These are phyloP conservation scores for Beris morrisii DNA, from an alignment of 2,888 invertebrate genomes.

Conservation along the genomic window DNA sequence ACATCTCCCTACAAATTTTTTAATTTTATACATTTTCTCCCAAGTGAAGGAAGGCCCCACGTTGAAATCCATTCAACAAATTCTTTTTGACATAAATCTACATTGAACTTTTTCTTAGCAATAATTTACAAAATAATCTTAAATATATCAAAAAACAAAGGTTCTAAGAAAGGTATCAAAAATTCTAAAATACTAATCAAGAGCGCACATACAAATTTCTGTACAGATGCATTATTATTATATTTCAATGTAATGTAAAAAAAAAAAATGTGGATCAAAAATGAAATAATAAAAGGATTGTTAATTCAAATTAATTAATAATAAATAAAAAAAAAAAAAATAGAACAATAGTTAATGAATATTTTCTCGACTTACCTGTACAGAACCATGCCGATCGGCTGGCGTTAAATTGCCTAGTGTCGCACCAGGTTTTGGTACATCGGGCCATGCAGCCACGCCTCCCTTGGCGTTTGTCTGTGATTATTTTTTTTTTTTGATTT, in stretches of 20 bases:
- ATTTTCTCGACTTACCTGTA: constrained; percentile 71
- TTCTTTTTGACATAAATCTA: too few relatives aligned
- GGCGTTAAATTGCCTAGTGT: constrained; percentile 85
- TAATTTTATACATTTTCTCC: too few relatives aligned
- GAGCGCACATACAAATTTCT: not conserved
- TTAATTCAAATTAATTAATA: not conserved
- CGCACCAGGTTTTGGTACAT: constrained; percentile 78
- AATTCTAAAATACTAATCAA: too few relatives aligned
- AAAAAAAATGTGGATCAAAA: constrained; percentile 4
- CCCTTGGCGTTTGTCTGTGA: constrained; percentile 64
- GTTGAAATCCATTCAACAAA: too few relatives aligned
- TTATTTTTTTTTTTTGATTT: constrained; percentile 16
- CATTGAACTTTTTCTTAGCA: too few relatives aligned
- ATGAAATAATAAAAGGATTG: constrained; percentile 22
- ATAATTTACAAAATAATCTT: too few relatives aligned
- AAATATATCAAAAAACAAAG: too few relatives aligned
- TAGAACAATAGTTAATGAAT: constrained; percentile 3
- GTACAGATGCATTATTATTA: not conserved
- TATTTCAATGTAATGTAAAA: not conserved
- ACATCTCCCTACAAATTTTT: too few relatives aligned
- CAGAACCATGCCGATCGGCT: constrained; percentile 95
- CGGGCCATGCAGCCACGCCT: constrained; percentile 79
- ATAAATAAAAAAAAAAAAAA: constrained; percentile 29
- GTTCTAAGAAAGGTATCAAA: too few relatives aligned
- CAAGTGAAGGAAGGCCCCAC: too few relatives aligned